Evolutionary conservation across 2,888 invertebrate species (phyloP), one percentile per base, ranked within the genome.

Genomic region (Lamellibrachia satsuma): DNA sequence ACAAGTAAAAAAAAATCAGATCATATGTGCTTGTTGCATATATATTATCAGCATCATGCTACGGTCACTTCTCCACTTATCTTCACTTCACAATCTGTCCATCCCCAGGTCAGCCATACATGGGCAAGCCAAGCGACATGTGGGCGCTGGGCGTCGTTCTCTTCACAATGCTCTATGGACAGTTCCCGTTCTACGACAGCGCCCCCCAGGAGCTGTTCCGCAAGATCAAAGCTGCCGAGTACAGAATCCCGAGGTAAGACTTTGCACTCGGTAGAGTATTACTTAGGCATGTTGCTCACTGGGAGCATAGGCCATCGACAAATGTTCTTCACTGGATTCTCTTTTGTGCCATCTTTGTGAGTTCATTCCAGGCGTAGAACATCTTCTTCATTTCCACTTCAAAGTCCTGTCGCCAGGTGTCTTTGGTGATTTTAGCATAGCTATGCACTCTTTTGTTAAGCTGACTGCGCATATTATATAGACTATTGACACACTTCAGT

Each of bases 81-180:
- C 39, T 39, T 39, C 55, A 55, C 22, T 15, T 39, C 51, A 92
- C 92, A 92, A 39, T 91, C 75, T 75, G 75, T 75, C 22, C 6
- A n/a, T 75, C 95, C 94, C 51, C 94, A 97, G 96, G 96, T 39
- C 97, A 98, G 95, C 98, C 98, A 0, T 98, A 98, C 96, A 96
- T 97, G 52, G 98, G 98, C 95, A 98, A 98, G 96, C 98, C 98
- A 0, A 98, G 98, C 0, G 98, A 98, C 95, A 98, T 98, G 98
- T 98, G 98, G 98, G 98, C 98, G 0, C 95, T 98, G 3, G 98
- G 98, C 0, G 98, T 98, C 39, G 98, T 98, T 0, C 96, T 98
- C 0, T 98, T 97, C 95, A 98, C 98, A 0, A 98, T 98, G 98
- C 96, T 98, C 15, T 98, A 98, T 95, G 98, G 98, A 0, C 98